A percentile compares a stretch with the other conserved stretches of the same genome.
These are phyloP conservation scores for Pangasianodon gigas DNA, from an alignment of 2,113 vertebrate species.

Conservation along the genomic window DNA sequence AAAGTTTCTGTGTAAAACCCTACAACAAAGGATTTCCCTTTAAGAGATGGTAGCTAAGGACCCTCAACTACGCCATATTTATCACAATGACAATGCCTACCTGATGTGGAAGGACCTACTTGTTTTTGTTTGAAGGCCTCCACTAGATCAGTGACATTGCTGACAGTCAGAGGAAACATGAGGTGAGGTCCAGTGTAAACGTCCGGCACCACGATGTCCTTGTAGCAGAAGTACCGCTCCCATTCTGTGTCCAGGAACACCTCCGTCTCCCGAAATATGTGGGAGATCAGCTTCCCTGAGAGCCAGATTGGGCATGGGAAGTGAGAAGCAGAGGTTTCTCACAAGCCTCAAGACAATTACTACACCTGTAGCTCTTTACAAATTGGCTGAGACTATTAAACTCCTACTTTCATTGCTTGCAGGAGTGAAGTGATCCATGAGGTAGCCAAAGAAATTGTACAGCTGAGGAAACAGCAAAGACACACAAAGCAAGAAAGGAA, in stretches of 20 bases:
- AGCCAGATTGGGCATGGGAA: neutral
- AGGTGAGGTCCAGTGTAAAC: constrained; percentile 81
- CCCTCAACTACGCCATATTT: neutral
- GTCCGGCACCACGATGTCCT: constrained; percentile 77
- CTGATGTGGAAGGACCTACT: constrained; percentile 70
- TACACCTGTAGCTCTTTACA: neutral
- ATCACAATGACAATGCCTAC: no score
- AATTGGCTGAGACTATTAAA: neutral
- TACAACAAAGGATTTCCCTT: neutral
- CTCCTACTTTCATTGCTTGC: constrained; percentile 83
- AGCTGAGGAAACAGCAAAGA: constrained; percentile 73
- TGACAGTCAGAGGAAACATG: constrained; percentile 83
- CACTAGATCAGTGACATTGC: constrained; percentile 81
- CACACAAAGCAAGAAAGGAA: neutral
- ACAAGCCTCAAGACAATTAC: no score
- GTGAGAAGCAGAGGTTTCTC: neutral
- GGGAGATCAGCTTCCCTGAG: constrained; percentile 84
- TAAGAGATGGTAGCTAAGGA: neutral
- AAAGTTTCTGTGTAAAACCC: neutral
- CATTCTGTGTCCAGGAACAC: constrained; percentile 71
- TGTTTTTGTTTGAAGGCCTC: constrained; percentile 89
- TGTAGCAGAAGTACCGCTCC: constrained; percentile 77
- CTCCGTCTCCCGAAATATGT: constrained; percentile 79
- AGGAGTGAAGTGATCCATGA: constrained; percentile 87
- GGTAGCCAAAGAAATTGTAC: constrained; percentile 87